Base-by-base conservation (phyloP, 2,113 vertebrate genomes). In the Melanerpes formicivorus region DNA sequence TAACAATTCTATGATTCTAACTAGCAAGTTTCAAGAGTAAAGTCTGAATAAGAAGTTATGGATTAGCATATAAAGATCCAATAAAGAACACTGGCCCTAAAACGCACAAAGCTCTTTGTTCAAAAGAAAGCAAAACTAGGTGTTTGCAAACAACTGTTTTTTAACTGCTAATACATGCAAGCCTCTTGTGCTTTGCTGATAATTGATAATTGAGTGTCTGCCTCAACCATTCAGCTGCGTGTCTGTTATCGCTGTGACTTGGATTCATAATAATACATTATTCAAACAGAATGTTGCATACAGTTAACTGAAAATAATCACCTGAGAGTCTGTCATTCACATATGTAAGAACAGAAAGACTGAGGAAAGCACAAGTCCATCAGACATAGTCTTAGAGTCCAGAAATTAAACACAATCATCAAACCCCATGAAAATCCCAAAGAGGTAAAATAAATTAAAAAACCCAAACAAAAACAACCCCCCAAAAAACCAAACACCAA, bases 1-100 rank as follows among this genome's bases (percentile, higher is more conserved):
- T 40, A 40, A 40, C 40, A 40, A 40, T 40, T 40, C 40, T 40
- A 40, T 40, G 40, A 40, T 40, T 40, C 40, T 40, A 40, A 52
- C 16, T 16, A 80, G 46, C 26, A 76, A 30, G 22, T 69, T 87
- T 60, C 18, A 64, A 62, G 26, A 58, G 12, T 11, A 44, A 46
- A 62, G 70, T 6, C 34, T 48, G 17, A 90, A 78, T 52, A 59
- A 77, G 44, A 93, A 94, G 29, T 34, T 54, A 81, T n/a, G 27
- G 84, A 83, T 90, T 84, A 92, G 86, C 76, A 88, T 29, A 83
- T 27, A 48, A 74, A 78, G 25, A 86, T 81, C 42, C 30, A 87
- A 3, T 29, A 75, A 86, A 2, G 2, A 78, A 75, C 30, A 32
- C 32, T 71, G 84, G 71, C 29, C 23, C 27, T 12, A 69, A 92